Evolutionary conservation across 1,140 invertebrate genomes (phyloP), one percentile per base, ranked within the genome.

Genomic region (Drosophila pallidifrons): DNA sequence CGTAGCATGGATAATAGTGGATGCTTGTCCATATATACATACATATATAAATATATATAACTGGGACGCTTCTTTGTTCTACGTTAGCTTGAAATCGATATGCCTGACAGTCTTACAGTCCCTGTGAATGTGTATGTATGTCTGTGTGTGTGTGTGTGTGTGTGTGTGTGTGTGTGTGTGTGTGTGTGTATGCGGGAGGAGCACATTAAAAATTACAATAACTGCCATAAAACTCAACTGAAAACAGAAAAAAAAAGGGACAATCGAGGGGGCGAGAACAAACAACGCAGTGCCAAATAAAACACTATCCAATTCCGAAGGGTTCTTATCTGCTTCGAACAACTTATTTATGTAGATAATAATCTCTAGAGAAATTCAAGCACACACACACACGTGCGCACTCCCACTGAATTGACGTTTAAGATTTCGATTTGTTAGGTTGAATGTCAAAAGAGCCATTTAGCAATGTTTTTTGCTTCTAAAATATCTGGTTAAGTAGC

Each of bases 131-230:
- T 51, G 25, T 15, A 6, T 41, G 28, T 45, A n/a, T 51, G 13
- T 61, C 15, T 4, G 28, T 13, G 49, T 46, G 11, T 41, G 8
- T 45, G 30, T 16, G 25, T 51, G 54, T 25, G 57, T 30, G n/a
- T 32, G 16, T 51, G 25, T 15, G 4, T 41, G 28, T 45, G 8
- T 51, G 13, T 61, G 10, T 4, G 28, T 13, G 49, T 46, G 11
- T 41, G 8, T 45, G 30, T 16, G 25, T 51, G 54, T 25, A 47
- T 30, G 63, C n/a, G 25, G 43, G 41, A 25, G 41, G 20, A 25
- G 61, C 10, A 43, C 72, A 70, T 75, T 74, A 61, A 69, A 74
- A 74, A 74, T 74, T 75, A 75, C 66, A 75, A 75, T 63, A 75
- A 70, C 51, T 25, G 32, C 38, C 58, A 61, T 28, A 45, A 45